These are phyloP conservation scores for Kryptolebias ocellatus DNA, from an alignment of 2,797 vertebrate species.

Conservation along the genomic window DNA sequence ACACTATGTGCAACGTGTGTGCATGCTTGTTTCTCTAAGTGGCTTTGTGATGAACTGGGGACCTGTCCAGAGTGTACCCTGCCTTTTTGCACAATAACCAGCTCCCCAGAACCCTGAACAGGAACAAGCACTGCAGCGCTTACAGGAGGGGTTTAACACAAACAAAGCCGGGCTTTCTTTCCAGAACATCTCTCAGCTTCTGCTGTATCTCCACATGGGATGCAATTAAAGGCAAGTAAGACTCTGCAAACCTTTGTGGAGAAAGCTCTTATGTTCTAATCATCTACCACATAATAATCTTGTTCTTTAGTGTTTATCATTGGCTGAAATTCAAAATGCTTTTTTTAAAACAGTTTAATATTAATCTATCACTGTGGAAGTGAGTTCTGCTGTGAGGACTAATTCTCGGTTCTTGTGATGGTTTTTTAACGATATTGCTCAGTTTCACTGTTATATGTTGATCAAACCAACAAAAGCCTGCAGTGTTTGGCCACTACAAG, in stretches of 20 bases:
- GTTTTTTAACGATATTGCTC: neutral
- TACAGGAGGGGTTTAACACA: no score
- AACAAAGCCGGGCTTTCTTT: no score
- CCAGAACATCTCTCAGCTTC: constrained; percentile 1
- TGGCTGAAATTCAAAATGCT: neutral
- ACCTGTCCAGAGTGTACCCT: no score
- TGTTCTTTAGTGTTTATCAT: neutral
- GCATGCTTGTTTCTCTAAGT: no score
- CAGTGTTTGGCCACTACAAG: constrained; percentile 13
- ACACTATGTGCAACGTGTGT: no score
- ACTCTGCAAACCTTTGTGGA: neutral
- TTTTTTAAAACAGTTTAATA: neutral
- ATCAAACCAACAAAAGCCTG: constrained; percentile 18
- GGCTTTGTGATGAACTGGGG: no score
- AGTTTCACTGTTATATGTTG: neutral
- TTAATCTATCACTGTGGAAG: neutral
- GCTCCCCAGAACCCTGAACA: no score
- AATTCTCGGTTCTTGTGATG: neutral
- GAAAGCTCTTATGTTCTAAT: neutral
- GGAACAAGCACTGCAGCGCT: no score
- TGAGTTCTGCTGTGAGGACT: neutral
- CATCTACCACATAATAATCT: neutral
- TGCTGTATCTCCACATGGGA: neutral
- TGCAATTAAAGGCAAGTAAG: neutral
- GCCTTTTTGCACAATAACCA: no score